These are phyloP conservation scores for Tethea ocularis DNA, from an alignment of 2,888 invertebrate species.

Conservation along the genomic window DNA sequence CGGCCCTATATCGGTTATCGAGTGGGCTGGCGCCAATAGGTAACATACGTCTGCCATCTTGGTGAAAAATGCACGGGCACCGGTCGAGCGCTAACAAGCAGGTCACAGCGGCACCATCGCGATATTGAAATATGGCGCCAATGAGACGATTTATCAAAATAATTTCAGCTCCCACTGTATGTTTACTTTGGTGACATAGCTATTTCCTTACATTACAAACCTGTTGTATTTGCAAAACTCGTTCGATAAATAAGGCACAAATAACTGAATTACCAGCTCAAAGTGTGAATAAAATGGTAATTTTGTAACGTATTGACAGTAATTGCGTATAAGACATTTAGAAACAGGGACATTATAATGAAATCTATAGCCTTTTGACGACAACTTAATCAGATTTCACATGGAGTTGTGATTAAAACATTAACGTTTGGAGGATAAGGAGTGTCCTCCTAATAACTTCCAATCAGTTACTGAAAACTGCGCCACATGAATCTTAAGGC, in stretches of 20 bases:
- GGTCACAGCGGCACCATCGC: conserved; percentile 22
- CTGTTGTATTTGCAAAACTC: conserved; percentile 49
- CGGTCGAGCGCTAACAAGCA: conserved; percentile 49
- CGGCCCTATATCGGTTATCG: conserved; percentile 49
- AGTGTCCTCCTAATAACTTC: conserved; percentile 2
- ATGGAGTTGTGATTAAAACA: conserved; percentile 6
- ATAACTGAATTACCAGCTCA: conserved; percentile 62
- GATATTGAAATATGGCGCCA: conserved; percentile 55
- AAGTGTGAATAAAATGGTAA: conserved; percentile 54
- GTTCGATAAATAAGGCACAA: conserved; percentile 56
- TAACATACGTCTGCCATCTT: conserved; percentile 51
- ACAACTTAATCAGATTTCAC: conserved; percentile 44
- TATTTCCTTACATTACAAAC: conserved; percentile 48
- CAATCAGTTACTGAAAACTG: background rate
- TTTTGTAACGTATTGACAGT: conserved; percentile 52
- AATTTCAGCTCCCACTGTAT: conserved; percentile 42
- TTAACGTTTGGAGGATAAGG: conserved; percentile 4
- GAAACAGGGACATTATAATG: conserved; percentile 41
- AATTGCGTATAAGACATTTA: conserved; percentile 50
- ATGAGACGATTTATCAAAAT: conserved; percentile 50
- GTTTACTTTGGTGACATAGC: conserved; percentile 50
- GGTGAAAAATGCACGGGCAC: conserved; percentile 55
- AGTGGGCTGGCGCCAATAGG: conserved; percentile 59
- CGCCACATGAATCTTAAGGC: background rate
- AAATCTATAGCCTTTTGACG: conserved; percentile 35